Base-by-base conservation (phyloP, 2,113 vertebrate genomes). In the Bubo blakistoni region DNA sequence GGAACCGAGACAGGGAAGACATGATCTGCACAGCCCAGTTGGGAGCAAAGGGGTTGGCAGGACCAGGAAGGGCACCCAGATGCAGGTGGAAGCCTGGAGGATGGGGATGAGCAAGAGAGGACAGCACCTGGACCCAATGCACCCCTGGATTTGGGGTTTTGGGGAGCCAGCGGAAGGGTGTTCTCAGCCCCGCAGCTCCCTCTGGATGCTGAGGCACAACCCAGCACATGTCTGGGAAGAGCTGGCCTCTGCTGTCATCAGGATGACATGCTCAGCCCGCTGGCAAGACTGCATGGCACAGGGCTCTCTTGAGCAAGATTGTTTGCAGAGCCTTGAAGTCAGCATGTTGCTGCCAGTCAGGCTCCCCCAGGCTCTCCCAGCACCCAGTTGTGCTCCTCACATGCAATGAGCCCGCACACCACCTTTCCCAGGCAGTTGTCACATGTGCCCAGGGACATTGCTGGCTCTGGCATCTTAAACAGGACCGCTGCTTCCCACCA, bases 201-300 rank as follows among this genome's bases (percentile, higher is more conserved):
- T 40, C 72, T 86, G 36, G 9, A n/a, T 30, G 25, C 32, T 6
- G 14, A 89, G n/a, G 42, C n/a, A 36, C 1, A 8, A 38, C 11
- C 17, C 78, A 59, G 18, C 10, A 4, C 42, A 47, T 3, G 2
- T 29, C 42, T 55, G 55, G n/a, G n/a, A 77, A 70, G 54, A 55
- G 16, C 13, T 69, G 79, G 27, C 52, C 22, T 66, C 27, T 16
- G 13, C 61, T 44, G 24, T 8, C 15, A 29, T 82, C 79, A 55
- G n/a, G 34, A n/a, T 47, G 71, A 62, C 55, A 30, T 1, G 9
- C 25, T 69, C 57, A 61, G 70, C 16, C 47, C 18, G n/a, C 47
- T 76, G 3, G 1, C 38, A 19, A 27, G 38, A 18, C 54, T 47
- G 47, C 0, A 0, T 12, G 8, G 22, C 34, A 59, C 27, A 24